Conservation (phyloP, 2,113 vertebrate genomes). For the Accipiter cooperii region DNA sequence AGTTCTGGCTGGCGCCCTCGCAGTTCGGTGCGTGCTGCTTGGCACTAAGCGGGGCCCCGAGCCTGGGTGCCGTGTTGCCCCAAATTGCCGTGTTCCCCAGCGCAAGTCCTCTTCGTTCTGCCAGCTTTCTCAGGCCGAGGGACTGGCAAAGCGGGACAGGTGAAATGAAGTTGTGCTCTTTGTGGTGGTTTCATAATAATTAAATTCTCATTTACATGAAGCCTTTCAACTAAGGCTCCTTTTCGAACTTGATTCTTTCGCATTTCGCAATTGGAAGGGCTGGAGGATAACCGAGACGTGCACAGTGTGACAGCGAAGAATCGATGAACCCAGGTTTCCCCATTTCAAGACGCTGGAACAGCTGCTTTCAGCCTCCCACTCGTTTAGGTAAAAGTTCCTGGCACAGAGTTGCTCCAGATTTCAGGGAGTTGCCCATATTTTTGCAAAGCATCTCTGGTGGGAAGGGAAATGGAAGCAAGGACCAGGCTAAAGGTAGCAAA, state of each 20-base stretch:
- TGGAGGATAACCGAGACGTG: background rate
- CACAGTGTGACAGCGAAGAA: background rate
- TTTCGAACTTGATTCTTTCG: background rate
- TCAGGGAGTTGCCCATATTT: background rate
- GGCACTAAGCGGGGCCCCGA: background rate
- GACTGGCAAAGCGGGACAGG: background rate
- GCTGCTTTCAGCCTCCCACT: background rate
- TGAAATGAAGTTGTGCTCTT: background rate
- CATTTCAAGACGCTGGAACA: background rate
- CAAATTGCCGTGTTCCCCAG: background rate
- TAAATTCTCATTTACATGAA: background rate
- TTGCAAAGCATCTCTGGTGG: background rate
- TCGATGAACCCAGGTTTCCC: background rate
- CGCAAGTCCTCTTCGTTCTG: background rate
- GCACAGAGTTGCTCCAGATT: background rate
- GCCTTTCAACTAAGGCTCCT: background rate
- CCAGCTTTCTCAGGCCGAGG: background rate
- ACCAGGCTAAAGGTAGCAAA: background rate
- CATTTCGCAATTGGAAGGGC: rapidly evolving
- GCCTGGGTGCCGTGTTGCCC: rapidly evolving
- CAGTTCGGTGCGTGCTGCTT: rapidly evolving
- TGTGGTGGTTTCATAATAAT: conserved; percentile 20
- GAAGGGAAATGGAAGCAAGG: background rate
- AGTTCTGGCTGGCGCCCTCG: rapidly evolving
- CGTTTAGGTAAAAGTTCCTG: background rate